These are phyloP conservation scores for Psittacula cyanocephala DNA, from an alignment of 2,113 vertebrate genomes.

Conservation along the genomic window DNA sequence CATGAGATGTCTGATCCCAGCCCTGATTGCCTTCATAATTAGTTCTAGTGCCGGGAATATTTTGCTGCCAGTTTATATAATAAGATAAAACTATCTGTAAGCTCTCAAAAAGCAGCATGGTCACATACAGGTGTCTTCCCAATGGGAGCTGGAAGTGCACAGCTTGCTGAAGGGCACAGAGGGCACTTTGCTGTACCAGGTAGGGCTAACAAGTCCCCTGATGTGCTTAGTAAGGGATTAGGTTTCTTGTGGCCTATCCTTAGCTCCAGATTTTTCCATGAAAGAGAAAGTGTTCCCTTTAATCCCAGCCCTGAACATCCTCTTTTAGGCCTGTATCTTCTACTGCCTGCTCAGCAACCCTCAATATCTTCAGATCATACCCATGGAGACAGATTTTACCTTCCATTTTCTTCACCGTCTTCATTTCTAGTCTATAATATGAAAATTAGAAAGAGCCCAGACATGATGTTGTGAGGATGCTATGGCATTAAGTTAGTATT, in stretches of 20 bases:
- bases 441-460: not conserved
- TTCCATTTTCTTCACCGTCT: not conserved
- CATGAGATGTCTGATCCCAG: not conserved
- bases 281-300: conserved; percentile 23
- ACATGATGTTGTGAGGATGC: not conserved
- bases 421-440: not conserved
- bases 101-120: not conserved
- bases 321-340: not conserved
- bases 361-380: not conserved
- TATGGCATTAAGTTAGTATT: not conserved
- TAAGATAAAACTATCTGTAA: not conserved
- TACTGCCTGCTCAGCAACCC: not conserved
- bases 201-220: not conserved
- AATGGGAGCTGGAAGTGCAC: not conserved
- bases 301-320: not conserved
- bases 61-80: not conserved
- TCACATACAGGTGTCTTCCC: not conserved
- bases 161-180: not conserved
- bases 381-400: not conserved
- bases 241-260: not conserved
- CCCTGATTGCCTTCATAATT: not conserved
- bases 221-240: not conserved
- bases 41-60: not conserved
- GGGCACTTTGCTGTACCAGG: not conserved
- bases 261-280: not conserved